A percentile compares a stretch with the other conserved stretches of the same genome.
Conservation (phyloP, 2,113 vertebrate species). For the Elephas maximus region DNA sequence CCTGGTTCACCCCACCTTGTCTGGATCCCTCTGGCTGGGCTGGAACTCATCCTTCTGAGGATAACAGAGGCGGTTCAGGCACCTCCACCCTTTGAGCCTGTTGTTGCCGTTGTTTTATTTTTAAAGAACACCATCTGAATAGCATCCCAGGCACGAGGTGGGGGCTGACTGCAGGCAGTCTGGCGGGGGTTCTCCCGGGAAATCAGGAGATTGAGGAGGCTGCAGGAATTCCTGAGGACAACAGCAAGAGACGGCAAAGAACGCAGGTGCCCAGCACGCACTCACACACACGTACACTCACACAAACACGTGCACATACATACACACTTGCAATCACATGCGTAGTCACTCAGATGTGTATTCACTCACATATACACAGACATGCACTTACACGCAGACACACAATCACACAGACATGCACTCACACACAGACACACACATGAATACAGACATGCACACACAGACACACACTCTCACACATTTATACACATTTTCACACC, state of each 20-base stretch:
- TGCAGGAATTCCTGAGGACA: not conserved
- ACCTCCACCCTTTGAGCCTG: not conserved
- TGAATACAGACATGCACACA: not conserved
- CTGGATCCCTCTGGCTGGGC: not conserved
- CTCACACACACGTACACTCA: accelerated
- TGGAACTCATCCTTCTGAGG: not conserved
- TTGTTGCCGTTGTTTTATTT: not conserved
- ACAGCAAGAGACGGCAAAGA: not conserved
- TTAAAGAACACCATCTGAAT: not conserved
- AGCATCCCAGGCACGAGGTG: too few species aligned
- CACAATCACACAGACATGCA: too few species aligned
- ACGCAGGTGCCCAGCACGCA: not conserved
- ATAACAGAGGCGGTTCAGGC: not conserved
- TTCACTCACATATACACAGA: not conserved
- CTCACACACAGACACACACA: not conserved
- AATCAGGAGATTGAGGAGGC: not conserved
- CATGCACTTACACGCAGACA: not conserved
- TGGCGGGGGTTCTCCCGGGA: not conserved
- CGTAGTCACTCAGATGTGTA: not conserved
- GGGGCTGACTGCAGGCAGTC: not conserved
- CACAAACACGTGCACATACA: not conserved
- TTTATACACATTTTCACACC: too few species aligned
- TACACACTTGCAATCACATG: not conserved
- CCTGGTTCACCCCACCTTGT: not conserved
- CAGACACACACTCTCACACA: not conserved